phyloP scores from a whole-genome alignment of 2,113 vertebrate species.

The Miniopterus natalensis region DNA sequence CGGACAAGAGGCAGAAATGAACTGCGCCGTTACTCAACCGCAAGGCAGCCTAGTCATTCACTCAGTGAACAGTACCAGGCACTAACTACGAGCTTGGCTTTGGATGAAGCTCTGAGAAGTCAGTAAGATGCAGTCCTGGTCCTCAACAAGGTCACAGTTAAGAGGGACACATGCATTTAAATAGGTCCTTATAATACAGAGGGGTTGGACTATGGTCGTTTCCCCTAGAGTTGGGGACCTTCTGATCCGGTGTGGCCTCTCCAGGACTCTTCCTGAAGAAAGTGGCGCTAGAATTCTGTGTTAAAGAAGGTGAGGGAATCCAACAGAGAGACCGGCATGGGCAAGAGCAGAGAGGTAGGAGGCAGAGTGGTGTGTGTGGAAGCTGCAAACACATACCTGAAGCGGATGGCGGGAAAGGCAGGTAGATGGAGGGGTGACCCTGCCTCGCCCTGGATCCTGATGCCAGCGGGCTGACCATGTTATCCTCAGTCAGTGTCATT shows the following conservation, averaged over 20 bases:
- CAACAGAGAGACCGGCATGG: not conserved
- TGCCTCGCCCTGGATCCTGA: not conserved
- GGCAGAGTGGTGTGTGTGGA: not conserved
- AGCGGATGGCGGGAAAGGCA: not conserved
- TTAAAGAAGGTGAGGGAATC: not conserved
- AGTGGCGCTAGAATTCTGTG: not conserved
- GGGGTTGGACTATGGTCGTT: not conserved
- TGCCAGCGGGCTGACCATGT: not conserved
- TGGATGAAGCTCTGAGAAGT: not conserved
- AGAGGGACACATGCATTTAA: not conserved
- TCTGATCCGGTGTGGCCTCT: not conserved
- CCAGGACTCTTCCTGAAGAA: not conserved
- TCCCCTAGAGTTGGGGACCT: not conserved
- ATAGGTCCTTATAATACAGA: no score
- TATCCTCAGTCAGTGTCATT: not conserved
- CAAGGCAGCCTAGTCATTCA: not conserved
- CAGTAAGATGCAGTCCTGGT: not conserved
- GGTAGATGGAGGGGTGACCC: fast-evolving
- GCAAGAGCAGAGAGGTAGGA: not conserved
- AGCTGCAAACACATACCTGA: not conserved
- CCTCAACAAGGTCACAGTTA: not conserved
- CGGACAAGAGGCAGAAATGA: not conserved
- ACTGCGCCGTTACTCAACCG: not conserved
- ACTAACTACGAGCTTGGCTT: not conserved
- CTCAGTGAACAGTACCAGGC: not conserved